phyloP scores from a whole-genome alignment of 2,113 vertebrate species.

The Pteropus alecto region DNA sequence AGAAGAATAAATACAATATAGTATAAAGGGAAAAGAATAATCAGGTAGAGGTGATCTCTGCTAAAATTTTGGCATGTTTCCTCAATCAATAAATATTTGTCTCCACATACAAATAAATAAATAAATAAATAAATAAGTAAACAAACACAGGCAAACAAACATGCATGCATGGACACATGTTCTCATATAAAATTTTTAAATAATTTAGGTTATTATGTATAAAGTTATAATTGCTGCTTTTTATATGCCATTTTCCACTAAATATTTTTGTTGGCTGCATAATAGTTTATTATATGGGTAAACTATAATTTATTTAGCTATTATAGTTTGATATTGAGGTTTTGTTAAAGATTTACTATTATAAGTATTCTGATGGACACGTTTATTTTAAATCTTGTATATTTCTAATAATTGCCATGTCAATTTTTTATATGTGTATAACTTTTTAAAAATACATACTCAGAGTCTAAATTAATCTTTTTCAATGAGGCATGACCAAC shows the following conservation, averaged over 20 bases:
- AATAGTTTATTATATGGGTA: not conserved
- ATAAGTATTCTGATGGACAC: not conserved
- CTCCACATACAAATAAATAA: not conserved
- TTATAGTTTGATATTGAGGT: not conserved
- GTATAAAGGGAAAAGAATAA: not conserved
- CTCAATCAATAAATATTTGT: not conserved
- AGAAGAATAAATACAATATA: not conserved
- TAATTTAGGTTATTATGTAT: not conserved
- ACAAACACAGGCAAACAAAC: not conserved
- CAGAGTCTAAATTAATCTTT: not conserved
- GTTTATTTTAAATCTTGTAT: not conserved
- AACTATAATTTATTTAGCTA: not conserved
- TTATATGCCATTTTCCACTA: not conserved
- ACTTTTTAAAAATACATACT: constrained; percentile 8
- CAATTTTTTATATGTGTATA: not conserved
- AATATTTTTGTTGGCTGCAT: not conserved
- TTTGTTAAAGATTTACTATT: not conserved
- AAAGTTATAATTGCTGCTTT: not conserved
- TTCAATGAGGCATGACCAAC: not conserved
- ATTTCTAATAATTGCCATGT: not conserved
- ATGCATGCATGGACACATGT: not conserved
- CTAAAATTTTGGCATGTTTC: not conserved
- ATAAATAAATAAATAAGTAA: not conserved
- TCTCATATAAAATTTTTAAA: not conserved
- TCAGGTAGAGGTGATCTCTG: not conserved